These are phyloP conservation scores for Tachycineta bicolor DNA, from an alignment of 2,113 vertebrate genomes.

Conservation along the genomic window DNA sequence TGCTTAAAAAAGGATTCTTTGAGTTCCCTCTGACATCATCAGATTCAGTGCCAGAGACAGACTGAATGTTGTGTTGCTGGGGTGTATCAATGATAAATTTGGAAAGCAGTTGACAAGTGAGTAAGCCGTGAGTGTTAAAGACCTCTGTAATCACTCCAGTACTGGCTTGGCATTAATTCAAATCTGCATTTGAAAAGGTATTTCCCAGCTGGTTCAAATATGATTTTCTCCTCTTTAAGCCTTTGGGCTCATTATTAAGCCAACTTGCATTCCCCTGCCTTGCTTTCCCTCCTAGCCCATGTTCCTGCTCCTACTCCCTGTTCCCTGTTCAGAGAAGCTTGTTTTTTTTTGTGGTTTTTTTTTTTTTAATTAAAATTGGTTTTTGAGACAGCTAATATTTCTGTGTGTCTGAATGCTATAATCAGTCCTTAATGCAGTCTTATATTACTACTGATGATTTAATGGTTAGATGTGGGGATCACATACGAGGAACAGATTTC, in stretches of 20 bases:
- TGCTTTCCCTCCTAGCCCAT: background rate
- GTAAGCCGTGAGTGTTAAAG: background rate
- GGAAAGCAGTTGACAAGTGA: background rate
- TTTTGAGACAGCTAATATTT: background rate
- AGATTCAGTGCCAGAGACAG: background rate
- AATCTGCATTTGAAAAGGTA: background rate
- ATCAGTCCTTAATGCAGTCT: background rate
- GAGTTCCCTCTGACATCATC: background rate
- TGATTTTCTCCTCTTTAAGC: background rate
- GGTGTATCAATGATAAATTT: background rate
- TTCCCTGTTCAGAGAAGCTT: background rate
- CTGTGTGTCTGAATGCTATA: background rate
- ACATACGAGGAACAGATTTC: background rate
- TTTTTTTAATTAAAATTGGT: background rate
- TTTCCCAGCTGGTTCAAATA: background rate
- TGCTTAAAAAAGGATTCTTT: background rate
- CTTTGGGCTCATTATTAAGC: background rate
- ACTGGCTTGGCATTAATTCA: background rate
- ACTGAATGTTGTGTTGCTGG: background rate
- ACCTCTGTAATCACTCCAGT: background rate
- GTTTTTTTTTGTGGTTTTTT: too few species aligned
- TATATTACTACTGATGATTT: background rate
- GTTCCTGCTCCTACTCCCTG: background rate
- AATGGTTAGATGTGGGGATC: background rate
- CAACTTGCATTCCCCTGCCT: background rate